Evolutionary conservation across 2,113 vertebrate species (phyloP), one percentile per base, ranked within the genome.

Genomic region (Grantiella picta): DNA sequence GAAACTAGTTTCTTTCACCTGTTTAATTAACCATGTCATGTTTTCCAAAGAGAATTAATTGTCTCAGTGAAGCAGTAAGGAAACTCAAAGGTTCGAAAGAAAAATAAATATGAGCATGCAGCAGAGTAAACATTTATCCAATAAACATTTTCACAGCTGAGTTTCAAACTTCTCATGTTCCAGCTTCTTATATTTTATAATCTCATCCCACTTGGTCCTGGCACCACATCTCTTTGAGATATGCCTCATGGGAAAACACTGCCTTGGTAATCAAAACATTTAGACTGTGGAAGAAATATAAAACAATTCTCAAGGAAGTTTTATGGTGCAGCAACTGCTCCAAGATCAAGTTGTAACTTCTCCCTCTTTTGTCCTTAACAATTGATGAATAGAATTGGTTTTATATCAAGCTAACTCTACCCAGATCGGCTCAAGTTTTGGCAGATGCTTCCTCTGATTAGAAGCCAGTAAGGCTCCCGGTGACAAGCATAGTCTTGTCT

Each of bases 141-240:
- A 76, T 86, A 96, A 96, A 96, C 95, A 96, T 96, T 96, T 96
- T 97, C 90, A 97, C 95, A 97, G 93, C 96, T 97, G 96, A 96
- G 80, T 96, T 95, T 95, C 92, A 95, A 93, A 94, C 93, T 96
- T 95, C 95, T 96, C 88, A 44, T 86, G 71, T 96, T 97, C 80
- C 89, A 93, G 81, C 83, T 97, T 89, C 96, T 95, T 96, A 81
- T 75, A 93, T 94, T 96, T 95, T 96, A 95, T 93, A 94, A 93
- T 96, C 90, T 96, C 80, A 96, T 96, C 92, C 90, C 93, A 90
- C 76, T 96, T 93, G 40, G 80, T 93, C 75, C 89, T 94, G 94
- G 93, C 86, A 97, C 80, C 82, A 92, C 49, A 81, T 86, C 86
- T 93, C 90, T 91, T 91, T 83, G 86, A 96, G 92, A 96, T 86